Evolutionary conservation across 2,797 vertebrate species (phyloP), one percentile per base, ranked within the genome.

Genomic region (Gila robusta): DNA sequence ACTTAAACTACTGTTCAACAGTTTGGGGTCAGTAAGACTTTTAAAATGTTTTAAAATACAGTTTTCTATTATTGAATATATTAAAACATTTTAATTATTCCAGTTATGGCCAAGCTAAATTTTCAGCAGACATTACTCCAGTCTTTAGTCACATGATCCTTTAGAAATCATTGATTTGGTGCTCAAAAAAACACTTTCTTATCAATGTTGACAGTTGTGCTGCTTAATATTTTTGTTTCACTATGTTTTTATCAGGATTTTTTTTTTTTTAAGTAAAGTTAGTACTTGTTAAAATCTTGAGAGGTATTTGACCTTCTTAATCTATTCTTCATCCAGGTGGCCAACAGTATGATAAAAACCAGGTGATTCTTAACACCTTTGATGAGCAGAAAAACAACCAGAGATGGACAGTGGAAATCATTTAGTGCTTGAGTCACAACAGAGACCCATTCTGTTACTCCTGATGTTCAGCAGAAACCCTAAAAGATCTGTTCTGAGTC

Each of bases 271-370:
- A 66, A 66, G 16, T 3, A 8, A 32, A 7, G 28, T 66, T 66
- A 3, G 54, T n/a, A 11, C 12, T 49, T 49, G 47, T 49, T 49
- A 49, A 64, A 23, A 56, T 66, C 14, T 59, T 73, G 21, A 83
- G 8, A 26, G 19, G 26, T 54, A n/a, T 56, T 28, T 69, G 59
- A 72, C 17, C 12, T 28, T 64, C n/a, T 62, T 47, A 7, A 37
- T 79, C n/a, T 49, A 44, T 37, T 71, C 8, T 85, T 90, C 67
- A 92, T 88, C 7, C 91, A 99, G 98, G 98, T 39, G 98, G 98
- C 1, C 84, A 94, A 7, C 97, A 98, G 52, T 99, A 97, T 6
- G 98, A 99, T 89, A 96, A 95, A 5, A 95, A 96, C 90, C 97
- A 98, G 56, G 94, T 99, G 23, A 94, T 99, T 87, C 95, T 99